Conservation (phyloP, 2,113 vertebrate species). For the Tachysurus fulvidraco region DNA sequence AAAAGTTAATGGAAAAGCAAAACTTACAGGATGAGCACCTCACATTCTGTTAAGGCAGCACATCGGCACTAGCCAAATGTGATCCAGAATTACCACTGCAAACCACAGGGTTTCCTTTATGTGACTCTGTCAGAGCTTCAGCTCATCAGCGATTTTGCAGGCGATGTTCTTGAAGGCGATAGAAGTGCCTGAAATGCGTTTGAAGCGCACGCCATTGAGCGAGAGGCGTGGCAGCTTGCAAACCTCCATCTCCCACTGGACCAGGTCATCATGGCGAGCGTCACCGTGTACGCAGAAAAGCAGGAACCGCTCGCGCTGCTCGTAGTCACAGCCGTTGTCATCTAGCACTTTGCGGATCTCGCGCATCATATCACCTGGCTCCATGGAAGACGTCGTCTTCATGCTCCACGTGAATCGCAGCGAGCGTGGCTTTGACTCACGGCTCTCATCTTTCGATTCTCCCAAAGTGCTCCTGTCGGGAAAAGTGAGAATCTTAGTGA, state of each 20-base stretch:
- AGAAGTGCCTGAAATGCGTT: conserved; percentile 97
- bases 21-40: conserved; percentile 19
- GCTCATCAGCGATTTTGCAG: conserved; percentile 97
- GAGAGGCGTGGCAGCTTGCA: conserved; percentile 98
- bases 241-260: conserved; percentile 99
- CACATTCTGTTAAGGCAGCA: conserved; percentile 38
- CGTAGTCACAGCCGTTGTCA: conserved; percentile 95
- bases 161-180: conserved; percentile 98
- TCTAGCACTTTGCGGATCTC: conserved; percentile 97
- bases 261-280: conserved; percentile 91
- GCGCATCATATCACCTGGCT: conserved; percentile 96
- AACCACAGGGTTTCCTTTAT: background rate
- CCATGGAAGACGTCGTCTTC: conserved; percentile 99
- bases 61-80: conserved; percentile 6
- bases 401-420: conserved; percentile 98
- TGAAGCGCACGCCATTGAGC: conserved; percentile 97
- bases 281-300: conserved; percentile 98
- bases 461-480: conserved; percentile 80
- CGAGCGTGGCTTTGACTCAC: conserved; percentile 93
- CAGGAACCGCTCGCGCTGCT: conserved; percentile 95
- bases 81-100: conserved; percentile 28
- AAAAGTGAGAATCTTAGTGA: conserved; percentile 30
- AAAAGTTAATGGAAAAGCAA: conserved; percentile 1
- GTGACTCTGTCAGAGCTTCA: conserved; percentile 84
- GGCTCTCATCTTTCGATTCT: conserved; percentile 87